Conservation (phyloP, 2,113 vertebrate species). For the Baryphthengus martii region DNA sequence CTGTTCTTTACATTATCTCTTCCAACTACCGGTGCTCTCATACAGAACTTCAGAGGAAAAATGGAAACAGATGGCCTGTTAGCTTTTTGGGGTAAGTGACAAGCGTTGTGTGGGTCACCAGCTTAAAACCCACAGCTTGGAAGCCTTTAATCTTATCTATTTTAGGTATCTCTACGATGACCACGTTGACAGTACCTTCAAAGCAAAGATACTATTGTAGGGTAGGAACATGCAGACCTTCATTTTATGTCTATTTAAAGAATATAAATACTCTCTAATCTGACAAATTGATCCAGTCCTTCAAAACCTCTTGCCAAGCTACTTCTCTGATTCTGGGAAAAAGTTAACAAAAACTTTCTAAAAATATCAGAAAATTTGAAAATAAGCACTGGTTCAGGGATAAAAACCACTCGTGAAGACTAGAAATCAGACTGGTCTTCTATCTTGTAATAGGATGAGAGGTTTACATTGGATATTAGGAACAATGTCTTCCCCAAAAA, state of each 20-base stretch:
- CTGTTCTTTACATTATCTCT: neutral
- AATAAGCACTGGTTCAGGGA: neutral
- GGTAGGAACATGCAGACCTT: neutral
- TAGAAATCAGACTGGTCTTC: neutral
- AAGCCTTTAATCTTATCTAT: neutral
- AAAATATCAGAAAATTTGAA: neutral
- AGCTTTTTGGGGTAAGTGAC: neutral
- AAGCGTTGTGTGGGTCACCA: neutral
- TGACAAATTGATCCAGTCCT: neutral
- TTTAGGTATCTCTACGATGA: neutral
- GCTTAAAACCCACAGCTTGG: neutral
- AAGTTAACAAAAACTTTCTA: neutral
- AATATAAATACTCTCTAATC: neutral
- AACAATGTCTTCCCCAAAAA: neutral
- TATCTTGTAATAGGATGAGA: neutral
- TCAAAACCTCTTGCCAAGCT: neutral
- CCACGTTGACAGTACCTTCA: neutral
- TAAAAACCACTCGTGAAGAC: neutral
- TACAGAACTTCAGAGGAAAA: neutral
- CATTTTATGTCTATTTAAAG: neutral
- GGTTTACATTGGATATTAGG: neutral
- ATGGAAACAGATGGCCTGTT: neutral
- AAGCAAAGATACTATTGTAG: neutral
- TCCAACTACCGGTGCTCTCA: neutral
- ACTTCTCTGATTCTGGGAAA: neutral